Evolutionary conservation across 2,797 vertebrate genomes (phyloP), one percentile per base, ranked within the genome.

Genomic region (Pseudochirops cupreus): DNA sequence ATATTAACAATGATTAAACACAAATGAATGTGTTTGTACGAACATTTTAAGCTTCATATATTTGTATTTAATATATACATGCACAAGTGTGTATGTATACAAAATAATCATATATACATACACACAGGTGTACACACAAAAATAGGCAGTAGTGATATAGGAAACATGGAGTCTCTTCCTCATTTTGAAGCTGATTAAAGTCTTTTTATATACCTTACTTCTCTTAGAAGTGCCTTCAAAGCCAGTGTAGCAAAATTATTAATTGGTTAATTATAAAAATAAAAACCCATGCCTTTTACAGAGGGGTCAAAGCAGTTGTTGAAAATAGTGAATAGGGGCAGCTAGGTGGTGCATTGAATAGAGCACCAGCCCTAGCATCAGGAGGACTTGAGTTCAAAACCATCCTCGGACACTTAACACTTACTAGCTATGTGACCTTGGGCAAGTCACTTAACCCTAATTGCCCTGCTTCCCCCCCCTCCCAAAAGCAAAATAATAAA

Each of bases 11-110:
- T 67, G 14, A 67, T n/a, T n/a, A 67, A 67, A 5, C 10, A 62
- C 3, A 31, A 67, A n/a, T 0, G 58, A 0, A 29, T 12, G 2
- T 74, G n/a, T 13, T 3, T 74, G 4, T n/a, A 4, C 4, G 1
- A n/a, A 67, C 33, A 67, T 67, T 33, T 62, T 67, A 57, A 26
- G 24, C 24, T 57, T 26, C 24, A 57, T 26, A 57, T 16, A 67
- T n/a, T n/a, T 1, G 1, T n/a, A 62, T 31, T 10, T 13, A 62
- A 33, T 62, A 33, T 58, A 58, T 57, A 67, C n/a, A 33, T n/a
- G 0, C 5, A n/a, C 13, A 14, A 5, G 0, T 31, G 10, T 33
- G 4, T 62, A 13, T 62, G 56, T 56, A 56, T 21, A 56, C 13
- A 56, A 18, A 21, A 56, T 56, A 56, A 56, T 56, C 58, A 62